A percentile compares a stretch with the other conserved stretches of the same genome.
phyloP scores from a whole-genome alignment of 2,113 vertebrate genomes.

The Neotoma lepida region DNA sequence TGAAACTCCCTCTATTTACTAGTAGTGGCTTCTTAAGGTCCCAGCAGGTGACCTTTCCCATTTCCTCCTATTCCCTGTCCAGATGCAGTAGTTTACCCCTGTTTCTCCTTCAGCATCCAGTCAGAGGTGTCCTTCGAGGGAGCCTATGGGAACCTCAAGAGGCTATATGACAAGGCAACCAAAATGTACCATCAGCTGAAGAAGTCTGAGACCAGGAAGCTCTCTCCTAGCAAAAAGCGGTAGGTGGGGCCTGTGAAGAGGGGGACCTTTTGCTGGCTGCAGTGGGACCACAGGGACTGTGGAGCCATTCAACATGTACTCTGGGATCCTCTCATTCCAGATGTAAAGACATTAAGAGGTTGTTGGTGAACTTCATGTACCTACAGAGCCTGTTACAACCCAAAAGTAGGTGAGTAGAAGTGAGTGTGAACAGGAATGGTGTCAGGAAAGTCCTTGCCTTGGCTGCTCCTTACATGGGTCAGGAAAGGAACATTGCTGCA shows the following conservation, averaged over 20 bases:
- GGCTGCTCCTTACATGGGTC: fast-evolving
- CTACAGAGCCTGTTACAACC: slow-evolving; percentile 97
- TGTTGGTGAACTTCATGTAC: slow-evolving; percentile 99
- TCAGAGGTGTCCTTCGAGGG: slow-evolving; percentile 97
- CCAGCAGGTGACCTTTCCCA: not conserved
- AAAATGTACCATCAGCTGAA: slow-evolving; percentile 98
- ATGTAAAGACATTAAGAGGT: slow-evolving; percentile 96
- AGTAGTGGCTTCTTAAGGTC: not conserved
- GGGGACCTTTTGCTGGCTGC: not conserved
- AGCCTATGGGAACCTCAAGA: slow-evolving; percentile 95
- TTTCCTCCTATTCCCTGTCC: not conserved
- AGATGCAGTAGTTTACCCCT: not conserved
- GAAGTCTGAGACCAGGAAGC: slow-evolving; percentile 93
- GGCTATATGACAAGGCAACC: slow-evolving; percentile 96
- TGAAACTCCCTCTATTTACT: not conserved
- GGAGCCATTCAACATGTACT: not conserved
- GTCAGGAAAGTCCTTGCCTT: not conserved
- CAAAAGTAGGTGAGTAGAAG: slow-evolving; percentile 93
- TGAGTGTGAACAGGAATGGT: fast-evolving
- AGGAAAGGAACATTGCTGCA: not conserved
- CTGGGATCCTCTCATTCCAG: slow-evolving; percentile 81
- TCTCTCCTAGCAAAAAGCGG: slow-evolving; percentile 95
- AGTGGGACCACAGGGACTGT: not conserved
- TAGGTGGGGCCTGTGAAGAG: slow-evolving; percentile 70
- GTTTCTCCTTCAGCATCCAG: slow-evolving; percentile 90